Base-by-base conservation (phyloP, 2,888 invertebrate species). In the Xiphydria camelus region DNA sequence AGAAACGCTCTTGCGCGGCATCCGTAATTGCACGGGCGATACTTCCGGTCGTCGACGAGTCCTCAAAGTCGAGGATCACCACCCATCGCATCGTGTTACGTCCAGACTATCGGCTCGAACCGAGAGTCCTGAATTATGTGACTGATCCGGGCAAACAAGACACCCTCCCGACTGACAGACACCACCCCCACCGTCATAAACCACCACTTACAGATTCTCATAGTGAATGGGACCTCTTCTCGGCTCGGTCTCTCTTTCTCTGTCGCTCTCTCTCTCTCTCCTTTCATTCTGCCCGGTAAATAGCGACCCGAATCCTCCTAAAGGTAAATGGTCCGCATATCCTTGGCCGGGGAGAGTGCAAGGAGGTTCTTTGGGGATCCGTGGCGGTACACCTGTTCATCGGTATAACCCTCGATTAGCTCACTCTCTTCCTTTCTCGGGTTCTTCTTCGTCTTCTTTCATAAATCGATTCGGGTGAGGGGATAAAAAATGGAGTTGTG, bases 301-400 rank as follows among this genome's bases (percentile, higher is more conserved):
- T n/a, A n/a, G n/a, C n/a, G n/a, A n/a, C n/a, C n/a, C n/a, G 23
- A n/a, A 23, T 23, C n/a, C 23, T 23, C 23, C 7, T 7, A n/a
- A 15, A 33, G 62, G 63, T 61, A 67, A 71, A 71, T 70, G 68
- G 60, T 61, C 62, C 69, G 66, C 58, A 62, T 66, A 62, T 70
- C 67, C 69, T 29, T n/a, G n/a, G n/a, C 17, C 39, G 38, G 29
- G 49, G 43, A 60, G 54, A 59, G 58, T 55, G 51, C 52, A 49
- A 47, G 52, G 46, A n/a, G n/a, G 49, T 53, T 51, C 47, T 40
- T 44, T 46, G 43, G 44, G 17, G 31, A 45, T 20, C 45, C 45
- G 49, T 53, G 39, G 41, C 42, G 53, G 52, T 61, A 51, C 64
- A 64, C 64, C 64, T 66, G 66, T 66, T 53, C n/a, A n/a, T n/a